Percentiles rank a stretch among this genome's conserved stretches.
These are phyloP conservation scores for Coracias cyanogaster DNA, from an alignment of 2,797 vertebrate genomes.

Conservation along the genomic window DNA sequence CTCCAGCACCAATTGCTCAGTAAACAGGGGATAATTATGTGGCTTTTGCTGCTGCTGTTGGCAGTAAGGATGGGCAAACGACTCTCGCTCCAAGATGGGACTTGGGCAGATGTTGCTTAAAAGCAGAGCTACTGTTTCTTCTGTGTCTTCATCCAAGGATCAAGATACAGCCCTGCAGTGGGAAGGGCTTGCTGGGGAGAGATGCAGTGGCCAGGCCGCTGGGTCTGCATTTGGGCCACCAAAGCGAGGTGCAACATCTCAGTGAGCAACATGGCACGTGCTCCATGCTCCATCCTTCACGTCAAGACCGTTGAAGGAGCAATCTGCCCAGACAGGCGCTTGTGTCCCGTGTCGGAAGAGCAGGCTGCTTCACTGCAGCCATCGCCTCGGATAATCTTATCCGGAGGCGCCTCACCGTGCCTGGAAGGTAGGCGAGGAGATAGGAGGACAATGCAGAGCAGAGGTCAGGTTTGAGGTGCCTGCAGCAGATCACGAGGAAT, in stretches of 20 bases:
- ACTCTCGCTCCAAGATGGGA: not conserved
- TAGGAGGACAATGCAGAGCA: conserved; percentile 1
- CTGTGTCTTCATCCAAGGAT: not conserved
- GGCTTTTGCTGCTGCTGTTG: not conserved
- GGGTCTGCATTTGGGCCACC: not conserved
- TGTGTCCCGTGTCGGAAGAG: not conserved
- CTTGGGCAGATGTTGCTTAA: not conserved
- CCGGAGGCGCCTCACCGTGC: not conserved
- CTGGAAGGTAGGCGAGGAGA: not conserved
- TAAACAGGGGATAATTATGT: not conserved
- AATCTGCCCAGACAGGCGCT: not conserved
- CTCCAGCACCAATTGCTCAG: not conserved
- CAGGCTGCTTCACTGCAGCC: rapidly evolving
- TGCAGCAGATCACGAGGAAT: not conserved
- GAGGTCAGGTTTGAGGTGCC: conserved; percentile 36
- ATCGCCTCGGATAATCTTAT: not conserved
- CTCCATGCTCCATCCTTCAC: rapidly evolving
- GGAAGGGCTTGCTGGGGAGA: not conserved
- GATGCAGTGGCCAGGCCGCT: rapidly evolving
- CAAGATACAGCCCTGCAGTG: not conserved
- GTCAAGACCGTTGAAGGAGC: not conserved
- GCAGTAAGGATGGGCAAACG: not conserved
- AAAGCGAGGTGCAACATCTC: rapidly evolving
- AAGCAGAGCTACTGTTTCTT: not conserved
- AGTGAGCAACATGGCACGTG: rapidly evolving